Base-by-base conservation (phyloP, 2,888 invertebrate species). In the Plagodis dolabraria region DNA sequence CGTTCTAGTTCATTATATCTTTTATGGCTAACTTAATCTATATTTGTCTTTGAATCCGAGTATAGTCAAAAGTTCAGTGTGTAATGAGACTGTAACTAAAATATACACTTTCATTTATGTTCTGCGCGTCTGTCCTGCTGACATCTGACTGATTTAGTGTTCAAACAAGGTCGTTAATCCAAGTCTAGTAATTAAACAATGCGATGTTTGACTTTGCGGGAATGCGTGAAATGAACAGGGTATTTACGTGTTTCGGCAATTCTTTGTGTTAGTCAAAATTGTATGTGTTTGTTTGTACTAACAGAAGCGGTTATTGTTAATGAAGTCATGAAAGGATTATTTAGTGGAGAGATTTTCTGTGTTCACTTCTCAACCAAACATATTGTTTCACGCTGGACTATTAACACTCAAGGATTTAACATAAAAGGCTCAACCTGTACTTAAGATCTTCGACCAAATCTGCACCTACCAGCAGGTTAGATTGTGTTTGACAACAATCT, bases 141-240 rank as follows among this genome's bases (percentile, higher is more conserved):
- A 64, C 63, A 45, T 53, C 46, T 74, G 79, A 79, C 68, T 79
- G 79, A 79, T 78, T 72, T 76, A 79, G 34, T 58, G 60, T 63
- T 61, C 63, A 67, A 70, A 57, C 60, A 53, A 56, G 49, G 62
- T 60, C 69, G 71, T 79, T 70, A 68, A 75, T 79, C 70, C 61
- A 65, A 71, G 79, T 77, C 75, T 71, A 75, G 74, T 70, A 72
- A 75, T 79, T 69, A 77, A 74, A 70, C 64, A 64, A 73, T 57
- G 59, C 56, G 38, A 60, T 60, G 43, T 48, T 59, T 49, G 64
- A 69, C 67, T 49, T 58, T 53, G 9, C 56, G 45, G 62, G 64
- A 60, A 63, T 64, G 61, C 44, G 45, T 64, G 54, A 61, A 60
- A 65, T 62, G 57, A 57, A 58, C 48, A n/a, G 52, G 52, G 54